A percentile compares a stretch with the other conserved stretches of the same genome.
phyloP scores from a whole-genome alignment of 2,113 vertebrate species.

The Prunella fulvescens region DNA sequence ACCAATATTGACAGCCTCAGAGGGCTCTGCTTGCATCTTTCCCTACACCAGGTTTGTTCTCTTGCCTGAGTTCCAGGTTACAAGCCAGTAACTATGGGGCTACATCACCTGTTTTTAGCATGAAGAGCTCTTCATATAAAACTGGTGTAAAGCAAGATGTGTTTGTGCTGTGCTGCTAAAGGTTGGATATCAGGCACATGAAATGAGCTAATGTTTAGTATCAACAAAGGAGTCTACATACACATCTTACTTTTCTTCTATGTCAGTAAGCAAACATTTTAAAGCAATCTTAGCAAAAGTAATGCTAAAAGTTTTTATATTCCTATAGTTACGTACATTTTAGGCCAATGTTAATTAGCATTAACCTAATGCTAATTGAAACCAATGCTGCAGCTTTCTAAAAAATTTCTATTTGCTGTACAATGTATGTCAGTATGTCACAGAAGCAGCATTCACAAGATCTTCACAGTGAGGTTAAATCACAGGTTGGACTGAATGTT shows the following conservation, averaged over 20 bases:
- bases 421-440: too few species aligned
- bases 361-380: not conserved
- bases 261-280: not conserved
- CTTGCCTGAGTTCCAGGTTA: not conserved
- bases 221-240: not conserved
- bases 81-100: fast-evolving
- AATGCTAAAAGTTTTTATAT: not conserved
- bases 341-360: not conserved
- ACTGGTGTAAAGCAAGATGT: not conserved
- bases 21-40: not conserved
- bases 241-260: not conserved
- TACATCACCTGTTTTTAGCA: not conserved
- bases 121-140: not conserved
- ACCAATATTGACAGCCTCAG: not conserved
- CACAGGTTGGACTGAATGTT: not conserved
- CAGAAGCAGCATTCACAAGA: not conserved
- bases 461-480: not conserved
- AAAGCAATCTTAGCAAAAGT: not conserved
- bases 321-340: not conserved
- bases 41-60: not conserved
- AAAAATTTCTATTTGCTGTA: not conserved
- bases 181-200: not conserved
- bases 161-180: not conserved
- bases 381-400: not conserved
- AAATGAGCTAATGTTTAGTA: not conserved